Base-by-base conservation (phyloP, 2,888 invertebrate genomes). In the Leptinotarsa rubiginosa region DNA sequence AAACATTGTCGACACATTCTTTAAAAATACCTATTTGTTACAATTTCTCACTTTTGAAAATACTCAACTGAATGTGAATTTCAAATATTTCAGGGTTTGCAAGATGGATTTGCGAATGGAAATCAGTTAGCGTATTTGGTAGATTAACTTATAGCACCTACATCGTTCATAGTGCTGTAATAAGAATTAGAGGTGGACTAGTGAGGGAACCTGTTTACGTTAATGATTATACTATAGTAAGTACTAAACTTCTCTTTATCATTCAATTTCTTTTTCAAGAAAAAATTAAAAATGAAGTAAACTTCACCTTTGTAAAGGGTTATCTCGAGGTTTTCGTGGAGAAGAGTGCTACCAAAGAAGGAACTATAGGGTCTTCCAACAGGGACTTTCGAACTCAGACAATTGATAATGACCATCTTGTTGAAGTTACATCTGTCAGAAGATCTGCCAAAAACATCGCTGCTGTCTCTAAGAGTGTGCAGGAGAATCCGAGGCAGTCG, bases 81-180 rank as follows among this genome's bases (percentile, higher is more conserved):
- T 49, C 54, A 25, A 16, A n/a, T 41, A 52, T 79, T 81, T 54
- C 54, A 83, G 83, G 83, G 81, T 80, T 83, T 71, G 81, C 77
- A 5, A 71, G 80, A 71, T 81, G 80, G 80, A 65, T 81, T 25
- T 78, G 75, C 52, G 82, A 82, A 70, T 81, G 82, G 80, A 67
- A 75, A 65, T 78, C 83, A 1, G 74, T 83, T 47, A 81, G 81
- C 70, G 72, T 85, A 18, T 75, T 84, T 7, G 85, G 85, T 18
- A 79, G 84, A 69, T 72, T 86, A 25, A 83, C 85, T 16, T 86
- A 83, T 72, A 82, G 83, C 70, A 82, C 84, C 4, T 84, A 82
- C 67, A 80, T 86, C 10, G 75, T 84, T 1, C 86, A 86, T 75
- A 77, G 77, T 15, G 70, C 78, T 15, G 76, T 83, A 47, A 76